Conservation (phyloP, 2,888 invertebrate genomes). For the Cheiracanthium punctorium region DNA sequence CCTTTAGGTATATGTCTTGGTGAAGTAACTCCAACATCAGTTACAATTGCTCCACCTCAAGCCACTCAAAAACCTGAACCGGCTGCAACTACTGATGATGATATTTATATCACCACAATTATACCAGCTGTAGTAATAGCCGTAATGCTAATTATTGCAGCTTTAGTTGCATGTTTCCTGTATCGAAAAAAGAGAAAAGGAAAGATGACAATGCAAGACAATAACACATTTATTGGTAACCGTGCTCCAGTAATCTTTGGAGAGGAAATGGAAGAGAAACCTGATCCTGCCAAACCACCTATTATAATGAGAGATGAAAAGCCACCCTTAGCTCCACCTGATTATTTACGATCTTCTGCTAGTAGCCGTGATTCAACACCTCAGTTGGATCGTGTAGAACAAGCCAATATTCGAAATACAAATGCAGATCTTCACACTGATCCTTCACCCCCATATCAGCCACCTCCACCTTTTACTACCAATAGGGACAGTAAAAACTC, state of each 20-base stretch:
- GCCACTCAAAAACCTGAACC: constrained; percentile 45
- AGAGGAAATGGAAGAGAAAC: constrained; percentile 95
- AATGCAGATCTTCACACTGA: constrained; percentile 66
- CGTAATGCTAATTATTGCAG: constrained; percentile 89
- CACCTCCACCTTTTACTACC: constrained; percentile 89
- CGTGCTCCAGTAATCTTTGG: constrained; percentile 93
- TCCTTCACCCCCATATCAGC: constrained; percentile 84
- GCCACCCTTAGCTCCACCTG: constrained; percentile 92
- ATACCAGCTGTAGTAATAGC: constrained; percentile 90
- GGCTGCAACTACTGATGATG: constrained; percentile 73
- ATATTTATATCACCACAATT: constrained; percentile 84
- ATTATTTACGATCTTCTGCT: constrained; percentile 81
- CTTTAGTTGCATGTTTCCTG: constrained; percentile 90
- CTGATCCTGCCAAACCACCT: constrained; percentile 87
- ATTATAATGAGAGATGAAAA: constrained; percentile 96
- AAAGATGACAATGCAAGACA: constrained; percentile 87
- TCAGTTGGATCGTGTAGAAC: constrained; percentile 70
- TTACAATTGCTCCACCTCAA: constrained; percentile 73
- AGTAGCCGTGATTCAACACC: constrained; percentile 77
- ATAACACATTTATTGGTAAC: constrained; percentile 79
- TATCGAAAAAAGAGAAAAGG: constrained; percentile 87
- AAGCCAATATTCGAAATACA: constrained; percentile 57
- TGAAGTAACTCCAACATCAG: constrained; percentile 77
- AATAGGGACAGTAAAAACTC: constrained; percentile 83
- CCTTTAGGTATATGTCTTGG: constrained; percentile 80